Evolutionary conservation across 2,888 invertebrate genomes (phyloP).

Genomic region (Malthinus seriepunctatus): DNA sequence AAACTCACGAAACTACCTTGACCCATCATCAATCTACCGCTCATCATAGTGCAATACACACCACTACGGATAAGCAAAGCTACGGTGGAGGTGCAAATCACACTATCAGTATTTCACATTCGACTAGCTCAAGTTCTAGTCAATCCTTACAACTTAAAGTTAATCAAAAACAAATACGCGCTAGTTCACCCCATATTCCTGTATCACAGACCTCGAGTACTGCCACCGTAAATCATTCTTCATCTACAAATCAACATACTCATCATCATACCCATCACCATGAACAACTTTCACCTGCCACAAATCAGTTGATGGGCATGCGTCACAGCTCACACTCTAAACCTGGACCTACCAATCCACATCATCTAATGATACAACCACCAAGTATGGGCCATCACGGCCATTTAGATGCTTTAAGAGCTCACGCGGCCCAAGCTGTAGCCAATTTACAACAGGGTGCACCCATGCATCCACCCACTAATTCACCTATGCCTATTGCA

Average conservation of each 20-base stretch:
- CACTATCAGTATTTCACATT: conserved; percentile 66
- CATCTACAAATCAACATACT: conserved; percentile 61
- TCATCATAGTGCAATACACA: conserved; percentile 67
- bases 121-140: conserved; percentile 68
- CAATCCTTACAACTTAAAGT: conserved; percentile 61
- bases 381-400: conserved; percentile 67
- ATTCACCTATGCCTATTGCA: conserved; percentile 54
- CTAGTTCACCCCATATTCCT: conserved; percentile 47
- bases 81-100: conserved; percentile 55
- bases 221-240: conserved; percentile 58
- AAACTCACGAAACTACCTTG: conserved; percentile 67
- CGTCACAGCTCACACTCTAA: conserved; percentile 60
- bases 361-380: conserved; percentile 68
- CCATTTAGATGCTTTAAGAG: conserved; percentile 70
- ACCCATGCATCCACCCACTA: conserved; percentile 57
- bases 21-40: conserved; percentile 70
- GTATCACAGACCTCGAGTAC: conserved; percentile 35
- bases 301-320: conserved; percentile 55
- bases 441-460: conserved; percentile 48
- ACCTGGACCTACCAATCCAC: conserved; percentile 51
- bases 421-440: conserved; percentile 74
- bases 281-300: conserved; percentile 67
- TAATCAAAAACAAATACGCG: conserved; percentile 51
- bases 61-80: conserved; percentile 66
- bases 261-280: conserved; percentile 70